Base-by-base conservation (phyloP, 1,140 invertebrate species). In the Heliconius nattereri region DNA sequence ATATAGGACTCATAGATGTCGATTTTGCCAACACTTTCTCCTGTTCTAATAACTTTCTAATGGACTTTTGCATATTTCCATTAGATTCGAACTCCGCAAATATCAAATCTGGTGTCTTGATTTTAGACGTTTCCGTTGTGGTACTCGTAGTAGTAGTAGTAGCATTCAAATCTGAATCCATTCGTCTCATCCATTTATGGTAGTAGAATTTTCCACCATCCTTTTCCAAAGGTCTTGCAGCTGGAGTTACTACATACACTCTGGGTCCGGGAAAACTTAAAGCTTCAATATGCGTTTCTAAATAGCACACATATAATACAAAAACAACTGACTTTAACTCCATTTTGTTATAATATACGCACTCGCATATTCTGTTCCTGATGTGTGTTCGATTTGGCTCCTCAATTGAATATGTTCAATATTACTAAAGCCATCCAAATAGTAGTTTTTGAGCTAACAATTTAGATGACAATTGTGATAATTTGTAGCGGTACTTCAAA, bases 51-150 rank as follows among this genome's bases (percentile, higher is more conserved):
- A 93, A 81, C 78, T 93, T 93, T 74, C 89, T 86, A 54, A 94
- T 89, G 23, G 91, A 92, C 85, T 94, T 94, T 72, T 83, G 86
- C 87, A 87, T 89, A n/a, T 83, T 86, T 16, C 81, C 85, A 80
- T 88, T 86, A 9, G 92, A 89, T 83, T 93, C 93, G 74, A 94
- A 94, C 72, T 94, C 93, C 0, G 92, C 93, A 82, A 94, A 94
- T 82, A 94, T 94, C 73, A 94, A 85, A 83, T 94, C 93, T 7
- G 90, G 93, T 7, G 92, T 92, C 75, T 89, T 89, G 20, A 84
- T 78, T 78, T 81, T 89, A 29, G 84, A 75, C n/a, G 85, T 80
- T 8, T 81, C 83, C 8, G 86, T 86, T 0, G 87, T 90, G 2
- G 87, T 85, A 8, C 87, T 88, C 3, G 85, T 80, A 6, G 87